These are phyloP conservation scores for Megathymus violae DNA, from an alignment of 1,140 invertebrate genomes.

Conservation along the genomic window DNA sequence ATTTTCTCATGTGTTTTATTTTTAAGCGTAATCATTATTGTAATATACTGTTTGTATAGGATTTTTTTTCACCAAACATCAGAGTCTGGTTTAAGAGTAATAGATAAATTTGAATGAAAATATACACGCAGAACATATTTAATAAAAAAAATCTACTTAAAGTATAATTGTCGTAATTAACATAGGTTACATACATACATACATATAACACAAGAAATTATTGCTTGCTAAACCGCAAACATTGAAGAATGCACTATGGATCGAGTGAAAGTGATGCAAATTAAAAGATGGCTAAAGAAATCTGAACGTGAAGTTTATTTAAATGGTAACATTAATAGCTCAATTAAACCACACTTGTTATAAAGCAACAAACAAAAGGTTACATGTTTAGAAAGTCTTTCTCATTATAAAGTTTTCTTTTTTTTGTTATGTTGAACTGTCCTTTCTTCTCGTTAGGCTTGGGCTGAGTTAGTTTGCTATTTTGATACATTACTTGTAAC, in stretches of 20 bases:
- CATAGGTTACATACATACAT: too few relatives aligned
- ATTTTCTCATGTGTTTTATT: too few relatives aligned
- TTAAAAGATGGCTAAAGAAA: conserved; percentile 44
- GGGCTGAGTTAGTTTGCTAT: conserved; percentile 38
- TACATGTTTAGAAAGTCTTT: conserved; percentile 72
- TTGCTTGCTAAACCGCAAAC: too few relatives aligned
- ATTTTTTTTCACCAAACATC: too few relatives aligned
- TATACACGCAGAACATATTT: too few relatives aligned
- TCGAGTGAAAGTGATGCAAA: conserved; percentile 56
- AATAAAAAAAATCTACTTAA: too few relatives aligned
- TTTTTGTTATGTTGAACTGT: conserved; percentile 72
- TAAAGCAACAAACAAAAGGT: conserved; percentile 34
- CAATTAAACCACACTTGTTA: conserved; percentile 37
- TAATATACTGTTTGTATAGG: too few relatives aligned
- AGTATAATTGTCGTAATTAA: too few relatives aligned
- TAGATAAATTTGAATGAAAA: too few relatives aligned
- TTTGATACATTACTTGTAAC: conserved; percentile 65
- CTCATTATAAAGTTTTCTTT: conserved; percentile 73
- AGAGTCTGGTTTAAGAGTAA: too few relatives aligned
- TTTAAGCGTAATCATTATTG: too few relatives aligned
- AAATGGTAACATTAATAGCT: conserved; percentile 44
- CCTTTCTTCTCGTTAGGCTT: conserved; percentile 64
- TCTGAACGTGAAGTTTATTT: conserved; percentile 52
- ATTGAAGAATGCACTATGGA: conserved; percentile 31
- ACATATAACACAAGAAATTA: too few relatives aligned